A percentile compares a stretch with the other conserved stretches of the same genome.
phyloP scores from a whole-genome alignment of 2,888 invertebrate genomes.

The Apamea crenata region DNA sequence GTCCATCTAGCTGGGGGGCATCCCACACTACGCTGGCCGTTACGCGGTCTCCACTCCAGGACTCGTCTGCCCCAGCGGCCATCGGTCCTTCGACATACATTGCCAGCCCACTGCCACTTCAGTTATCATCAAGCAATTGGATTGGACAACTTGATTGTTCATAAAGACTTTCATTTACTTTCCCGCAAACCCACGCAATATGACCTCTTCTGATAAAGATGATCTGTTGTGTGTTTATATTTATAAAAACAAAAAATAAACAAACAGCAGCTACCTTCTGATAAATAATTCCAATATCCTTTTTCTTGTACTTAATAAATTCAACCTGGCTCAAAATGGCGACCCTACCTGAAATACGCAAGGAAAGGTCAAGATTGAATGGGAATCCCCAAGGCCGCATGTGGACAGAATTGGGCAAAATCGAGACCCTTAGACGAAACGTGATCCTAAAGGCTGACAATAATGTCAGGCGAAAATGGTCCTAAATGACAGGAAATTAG shows the following conservation, averaged over 20 bases:
- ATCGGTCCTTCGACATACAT: no score
- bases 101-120: no score
- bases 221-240: no score
- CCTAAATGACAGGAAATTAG: constrained; percentile 55
- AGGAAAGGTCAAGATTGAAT: constrained; percentile 58
- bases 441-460: constrained; percentile 43
- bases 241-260: neutral
- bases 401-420: constrained; percentile 45
- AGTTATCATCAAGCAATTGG: no score
- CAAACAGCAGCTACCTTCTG: constrained; percentile 19
- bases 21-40: no score
- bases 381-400: constrained; percentile 47
- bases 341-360: constrained; percentile 25
- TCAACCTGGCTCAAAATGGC: constrained; percentile 42
- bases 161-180: no score
- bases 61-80: no score
- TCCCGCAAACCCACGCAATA: no score
- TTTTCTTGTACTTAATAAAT: constrained; percentile 48
- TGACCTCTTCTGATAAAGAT: no score
- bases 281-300: constrained; percentile 55
- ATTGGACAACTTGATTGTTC: no score
- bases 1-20: no score
- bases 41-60: no score
- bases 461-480: constrained; percentile 49
- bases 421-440: constrained; percentile 41